These are phyloP conservation scores for Scortum barcoo DNA, from an alignment of 2,113 vertebrate genomes.

Conservation along the genomic window DNA sequence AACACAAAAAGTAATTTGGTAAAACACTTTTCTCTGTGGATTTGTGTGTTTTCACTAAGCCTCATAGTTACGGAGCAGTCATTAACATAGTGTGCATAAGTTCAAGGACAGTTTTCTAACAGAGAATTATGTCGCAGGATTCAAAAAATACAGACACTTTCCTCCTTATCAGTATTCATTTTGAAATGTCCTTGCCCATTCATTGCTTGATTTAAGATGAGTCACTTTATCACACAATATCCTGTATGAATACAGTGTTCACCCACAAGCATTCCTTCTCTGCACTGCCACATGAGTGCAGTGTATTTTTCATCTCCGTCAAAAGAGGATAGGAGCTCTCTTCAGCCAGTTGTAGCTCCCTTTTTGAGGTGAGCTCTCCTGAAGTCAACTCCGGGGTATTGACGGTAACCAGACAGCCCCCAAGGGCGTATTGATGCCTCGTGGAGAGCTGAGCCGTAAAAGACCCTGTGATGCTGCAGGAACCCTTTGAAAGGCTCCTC, in stretches of 20 bases:
- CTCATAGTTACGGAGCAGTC: conserved; percentile 4
- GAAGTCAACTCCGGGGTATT: conserved; percentile 60
- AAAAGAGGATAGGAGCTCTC: conserved; percentile 30
- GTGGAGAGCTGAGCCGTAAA: conserved; percentile 58
- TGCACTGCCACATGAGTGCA: not conserved
- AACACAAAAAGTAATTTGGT: conserved; percentile 2
- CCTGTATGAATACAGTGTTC: not conserved
- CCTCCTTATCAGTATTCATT: not conserved
- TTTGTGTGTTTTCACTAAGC: conserved; percentile 19
- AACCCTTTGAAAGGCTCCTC: conserved; percentile 69
- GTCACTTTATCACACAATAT: not conserved
- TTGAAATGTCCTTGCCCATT: not conserved
- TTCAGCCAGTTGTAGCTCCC: conserved; percentile 40
- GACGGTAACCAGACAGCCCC: conserved; percentile 65
- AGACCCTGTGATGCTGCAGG: conserved; percentile 59
- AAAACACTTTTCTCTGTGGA: conserved; percentile 16
- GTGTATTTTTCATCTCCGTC: conserved; percentile 31
- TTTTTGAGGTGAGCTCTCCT: conserved; percentile 59
- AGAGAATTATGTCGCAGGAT: not conserved
- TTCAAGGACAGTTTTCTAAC: conserved; percentile 13
- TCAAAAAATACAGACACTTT: not conserved
- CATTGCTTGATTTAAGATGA: not conserved
- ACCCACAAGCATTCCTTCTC: not conserved
- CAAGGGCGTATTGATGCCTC: conserved; percentile 66
- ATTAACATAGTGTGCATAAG: conserved; percentile 10